Conservation (phyloP, 2,888 invertebrate species). For the Camptogramma bilineatum region DNA sequence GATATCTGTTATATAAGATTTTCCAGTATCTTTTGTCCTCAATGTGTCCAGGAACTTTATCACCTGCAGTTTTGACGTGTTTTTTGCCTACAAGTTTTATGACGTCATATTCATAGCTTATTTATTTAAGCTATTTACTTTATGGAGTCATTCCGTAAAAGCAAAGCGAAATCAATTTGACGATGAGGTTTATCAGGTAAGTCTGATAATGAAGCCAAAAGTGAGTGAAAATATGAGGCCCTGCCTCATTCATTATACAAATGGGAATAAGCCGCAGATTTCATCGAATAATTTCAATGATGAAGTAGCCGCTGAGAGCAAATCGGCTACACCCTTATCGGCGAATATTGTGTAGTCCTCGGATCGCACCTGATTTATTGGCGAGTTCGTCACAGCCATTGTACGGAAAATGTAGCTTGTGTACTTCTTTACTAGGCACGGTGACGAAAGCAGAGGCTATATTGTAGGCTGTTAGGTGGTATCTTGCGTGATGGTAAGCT, state of each 20-base stretch:
- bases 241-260: slow-evolving; percentile 23
- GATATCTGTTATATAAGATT: no score
- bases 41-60: no score
- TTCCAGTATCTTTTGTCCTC: no score
- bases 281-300: slow-evolving; percentile 32
- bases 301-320: slow-evolving; percentile 22
- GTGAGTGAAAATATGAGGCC: slow-evolving; percentile 15
- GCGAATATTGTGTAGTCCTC: slow-evolving; percentile 33
- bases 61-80: no score
- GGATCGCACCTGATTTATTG: slow-evolving; percentile 47
- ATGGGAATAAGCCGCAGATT: slow-evolving; percentile 29
- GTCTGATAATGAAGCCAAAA: background rate
- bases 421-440: slow-evolving; percentile 1
- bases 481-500: no score
- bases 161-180: background rate
- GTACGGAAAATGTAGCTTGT: slow-evolving; percentile 16
- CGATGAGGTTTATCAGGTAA: background rate
- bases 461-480: no score
- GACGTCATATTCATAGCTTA: no score
- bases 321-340: slow-evolving; percentile 21
- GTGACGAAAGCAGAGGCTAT: no score
- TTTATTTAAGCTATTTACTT: no score
- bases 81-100: no score
- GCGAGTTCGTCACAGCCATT: slow-evolving; percentile 43
- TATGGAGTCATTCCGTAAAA: background rate